These are phyloP conservation scores for Agrotis ipsilon DNA, from an alignment of 2,888 invertebrate species.

Conservation along the genomic window DNA sequence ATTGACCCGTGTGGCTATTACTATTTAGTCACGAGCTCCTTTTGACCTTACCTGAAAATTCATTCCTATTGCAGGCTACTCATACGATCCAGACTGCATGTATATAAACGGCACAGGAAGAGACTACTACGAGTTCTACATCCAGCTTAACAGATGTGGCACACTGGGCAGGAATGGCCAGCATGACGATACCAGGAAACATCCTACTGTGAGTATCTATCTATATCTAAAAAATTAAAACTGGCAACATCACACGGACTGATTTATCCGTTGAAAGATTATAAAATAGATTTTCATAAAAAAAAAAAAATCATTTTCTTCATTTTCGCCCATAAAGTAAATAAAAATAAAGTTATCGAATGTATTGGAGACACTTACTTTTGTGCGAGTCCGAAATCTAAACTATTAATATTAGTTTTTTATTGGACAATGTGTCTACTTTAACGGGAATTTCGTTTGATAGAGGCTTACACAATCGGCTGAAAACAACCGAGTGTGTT, in stretches of 20 bases:
- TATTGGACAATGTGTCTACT: neutral
- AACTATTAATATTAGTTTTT: neutral
- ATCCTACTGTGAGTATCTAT: conserved; percentile 94
- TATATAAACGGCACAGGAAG: conserved; percentile 98
- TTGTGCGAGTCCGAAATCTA: too few species aligned
- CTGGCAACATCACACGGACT: too few species aligned
- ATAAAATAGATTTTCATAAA: too few species aligned
- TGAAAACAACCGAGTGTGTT: neutral
- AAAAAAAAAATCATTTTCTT: too few species aligned
- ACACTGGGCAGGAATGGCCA: conserved; percentile 97
- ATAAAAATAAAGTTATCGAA: too few species aligned
- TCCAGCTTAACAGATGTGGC: conserved; percentile 97
- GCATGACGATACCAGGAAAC: conserved; percentile 96
- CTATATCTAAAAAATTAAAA: too few species aligned
- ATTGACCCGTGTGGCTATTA: too few species aligned
- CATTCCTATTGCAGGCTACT: conserved; percentile 93
- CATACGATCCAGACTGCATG: conserved; percentile 98
- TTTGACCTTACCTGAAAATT: neutral
- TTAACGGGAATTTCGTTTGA: too few species aligned
- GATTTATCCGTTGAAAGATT: too few species aligned
- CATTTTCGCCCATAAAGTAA: too few species aligned
- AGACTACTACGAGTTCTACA: conserved; percentile 98
- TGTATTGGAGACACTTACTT: too few species aligned
- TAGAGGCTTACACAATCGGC: neutral
- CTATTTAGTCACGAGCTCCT: too few species aligned